A percentile compares a stretch with the other conserved stretches of the same genome.
These are phyloP conservation scores for Danaus melanippus DNA, from an alignment of 1,140 invertebrate species.

Conservation along the genomic window DNA sequence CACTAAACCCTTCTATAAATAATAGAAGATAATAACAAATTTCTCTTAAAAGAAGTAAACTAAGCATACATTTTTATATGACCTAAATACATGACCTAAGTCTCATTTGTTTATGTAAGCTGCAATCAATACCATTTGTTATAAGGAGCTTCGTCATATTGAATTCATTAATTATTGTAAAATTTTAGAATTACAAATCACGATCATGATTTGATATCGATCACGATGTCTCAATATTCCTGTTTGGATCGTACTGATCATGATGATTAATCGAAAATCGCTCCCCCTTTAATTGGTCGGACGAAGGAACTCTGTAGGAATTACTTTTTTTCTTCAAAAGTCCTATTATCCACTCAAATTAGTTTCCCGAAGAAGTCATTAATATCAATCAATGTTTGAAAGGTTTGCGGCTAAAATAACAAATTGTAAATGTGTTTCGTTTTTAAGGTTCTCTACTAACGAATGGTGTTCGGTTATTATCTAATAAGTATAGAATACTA, in stretches of 20 bases:
- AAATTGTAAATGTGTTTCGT: slow-evolving; percentile 20
- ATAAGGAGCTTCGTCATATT: neutral
- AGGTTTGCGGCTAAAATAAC: slow-evolving; percentile 29
- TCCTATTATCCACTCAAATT: slow-evolving; percentile 33
- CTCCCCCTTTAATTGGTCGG: slow-evolving; percentile 26
- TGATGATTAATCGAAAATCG: slow-evolving; percentile 26
- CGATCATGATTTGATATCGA: slow-evolving; percentile 20
- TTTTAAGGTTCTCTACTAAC: slow-evolving; percentile 9
- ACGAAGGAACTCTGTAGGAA: slow-evolving; percentile 17
- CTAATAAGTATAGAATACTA: slow-evolving; percentile 5
- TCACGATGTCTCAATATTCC: slow-evolving; percentile 27
- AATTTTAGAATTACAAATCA: slow-evolving; percentile 18
- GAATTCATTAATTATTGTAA: slow-evolving; percentile 9
- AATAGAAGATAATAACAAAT: too few species aligned
- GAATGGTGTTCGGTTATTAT: slow-evolving; percentile 3
- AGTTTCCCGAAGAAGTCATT: slow-evolving; percentile 31
- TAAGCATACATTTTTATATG: too few species aligned
- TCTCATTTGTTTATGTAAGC: too few species aligned
- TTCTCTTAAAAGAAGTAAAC: too few species aligned
- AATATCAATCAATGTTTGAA: slow-evolving; percentile 39
- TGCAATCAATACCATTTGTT: too few species aligned
- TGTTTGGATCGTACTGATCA: slow-evolving; percentile 20
- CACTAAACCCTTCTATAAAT: too few species aligned
- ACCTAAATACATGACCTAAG: too few species aligned
- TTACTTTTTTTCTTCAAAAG: slow-evolving; percentile 26